Percentiles rank a stretch among this genome's conserved stretches.
phyloP scores from a whole-genome alignment of 2,113 vertebrate genomes.

The Mus spicilegus region DNA sequence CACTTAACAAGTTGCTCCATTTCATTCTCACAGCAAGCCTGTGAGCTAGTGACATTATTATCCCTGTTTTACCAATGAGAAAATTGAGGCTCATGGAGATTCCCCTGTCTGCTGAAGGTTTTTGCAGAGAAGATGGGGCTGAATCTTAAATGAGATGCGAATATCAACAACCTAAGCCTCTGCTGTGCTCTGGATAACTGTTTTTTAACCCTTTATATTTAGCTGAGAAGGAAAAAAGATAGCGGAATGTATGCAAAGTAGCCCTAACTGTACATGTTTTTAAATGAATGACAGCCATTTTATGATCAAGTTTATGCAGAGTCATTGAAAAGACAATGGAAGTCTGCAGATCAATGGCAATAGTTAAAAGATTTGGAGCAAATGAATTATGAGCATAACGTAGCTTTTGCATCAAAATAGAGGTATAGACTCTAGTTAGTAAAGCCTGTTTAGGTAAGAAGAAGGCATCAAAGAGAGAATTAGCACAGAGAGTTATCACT shows the following conservation, averaged over 20 bases:
- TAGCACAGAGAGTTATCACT: neutral
- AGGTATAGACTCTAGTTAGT: neutral
- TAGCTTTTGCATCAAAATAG: neutral
- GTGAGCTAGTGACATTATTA: neutral
- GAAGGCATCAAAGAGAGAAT: neutral
- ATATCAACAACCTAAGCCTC: neutral
- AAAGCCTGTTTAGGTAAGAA: neutral
- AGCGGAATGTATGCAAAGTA: neutral
- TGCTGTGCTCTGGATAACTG: neutral
- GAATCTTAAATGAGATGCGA: slow-evolving; percentile 47
- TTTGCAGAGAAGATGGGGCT: neutral
- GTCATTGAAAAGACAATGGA: slow-evolving; percentile 6
- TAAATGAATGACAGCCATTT: neutral
- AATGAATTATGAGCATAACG: neutral
- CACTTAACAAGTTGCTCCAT: neutral
- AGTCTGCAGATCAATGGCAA: neutral
- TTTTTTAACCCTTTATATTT: neutral
- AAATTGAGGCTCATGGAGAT: neutral
- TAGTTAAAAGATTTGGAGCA: neutral
- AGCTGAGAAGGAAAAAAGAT: neutral
- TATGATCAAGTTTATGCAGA: neutral
- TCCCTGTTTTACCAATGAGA: neutral
- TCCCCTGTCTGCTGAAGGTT: neutral
- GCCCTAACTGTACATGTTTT: neutral
- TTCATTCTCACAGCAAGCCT: slow-evolving; percentile 23